Base-by-base conservation (phyloP, 1,140 invertebrate species). In the Pogonognathellus flavescens region DNA sequence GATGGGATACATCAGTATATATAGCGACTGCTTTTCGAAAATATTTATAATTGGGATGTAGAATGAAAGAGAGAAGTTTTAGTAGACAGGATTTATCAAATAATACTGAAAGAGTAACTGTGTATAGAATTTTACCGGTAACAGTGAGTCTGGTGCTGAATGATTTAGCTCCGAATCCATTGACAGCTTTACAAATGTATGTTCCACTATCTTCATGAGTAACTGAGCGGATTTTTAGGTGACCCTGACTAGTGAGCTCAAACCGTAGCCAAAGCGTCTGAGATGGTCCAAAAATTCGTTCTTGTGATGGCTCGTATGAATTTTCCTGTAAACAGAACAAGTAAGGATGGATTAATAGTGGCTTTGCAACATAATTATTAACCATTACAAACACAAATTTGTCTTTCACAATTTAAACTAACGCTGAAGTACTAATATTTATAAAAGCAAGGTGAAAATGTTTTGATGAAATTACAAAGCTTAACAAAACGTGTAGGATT, bases 171-270 rank as follows among this genome's bases (percentile, higher is more conserved):
- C 84, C 85, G 62, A 84, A 84, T 8, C 76, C 82, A 53, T 81
- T 87, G 16, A 85, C 83, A 18, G 66, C 86, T 66, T 83, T 76
- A 53, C 88, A 88, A 13, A 82, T 66, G 70, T 87, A 86, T 2
- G 16, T 80, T 41, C 88, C 88, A 60, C 53, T 72, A 84, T 88
- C 88, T 20, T 87, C 85, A 52, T 82, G 80, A 11, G 59, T 86
- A 10, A 88, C 84, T 5, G 86, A 82, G 9, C 83, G 84, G 62
- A 88, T 88, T 52, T 84, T 60, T 16, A 88, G 72, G 72, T 84
- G 16, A 49, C 84, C 52, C 6, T 25, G 80, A 60, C 8, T 76
- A n/a, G 59, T 52, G 5, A 55, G 20, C 22, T 86, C 55, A 83
- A 84, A 88, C n/a, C 84, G 41, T 16, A 62, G 70, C 66, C 80